A percentile compares a stretch with the other conserved stretches of the same genome.
Evolutionary conservation across 2,888 invertebrate species (phyloP).

Genomic region (Synanthedon formicaeformis): DNA sequence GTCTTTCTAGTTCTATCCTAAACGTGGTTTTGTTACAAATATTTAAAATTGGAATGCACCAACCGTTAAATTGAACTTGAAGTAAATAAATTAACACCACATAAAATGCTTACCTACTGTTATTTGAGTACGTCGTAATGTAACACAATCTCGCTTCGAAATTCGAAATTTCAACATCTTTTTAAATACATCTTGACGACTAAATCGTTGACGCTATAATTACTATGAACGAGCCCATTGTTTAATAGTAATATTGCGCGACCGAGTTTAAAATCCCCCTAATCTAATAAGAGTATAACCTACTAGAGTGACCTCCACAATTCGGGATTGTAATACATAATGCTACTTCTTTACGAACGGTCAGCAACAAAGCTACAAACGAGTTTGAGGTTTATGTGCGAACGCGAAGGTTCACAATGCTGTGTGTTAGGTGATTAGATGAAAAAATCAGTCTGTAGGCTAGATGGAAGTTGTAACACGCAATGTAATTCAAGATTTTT

Average conservation of each 20-base stretch:
- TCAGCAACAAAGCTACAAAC: not conserved
- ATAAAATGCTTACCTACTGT: not conserved
- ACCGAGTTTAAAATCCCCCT: constrained; percentile 9
- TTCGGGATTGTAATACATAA: constrained; percentile 18
- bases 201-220: constrained; percentile 49
- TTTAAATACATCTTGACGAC: constrained; percentile 37
- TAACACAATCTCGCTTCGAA: constrained; percentile 13
- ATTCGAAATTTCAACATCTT: constrained; percentile 32
- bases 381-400: not conserved
- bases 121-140: not conserved
- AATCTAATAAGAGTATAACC: constrained; percentile 3
- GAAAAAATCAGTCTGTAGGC: not conserved
- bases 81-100: not conserved
- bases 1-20: too few relatives aligned
- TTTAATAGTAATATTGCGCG: constrained; percentile 23
- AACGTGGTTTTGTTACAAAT: too few relatives aligned
- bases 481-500: constrained; percentile 53
- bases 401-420: not conserved
- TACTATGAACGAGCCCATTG: constrained; percentile 43
- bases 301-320: constrained; percentile 8
- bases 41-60: too few relatives aligned
- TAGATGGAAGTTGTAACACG: constrained; percentile 29
- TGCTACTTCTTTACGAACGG: not conserved
- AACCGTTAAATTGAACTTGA: not conserved
- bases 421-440: not conserved